Evolutionary conservation across 2,797 vertebrate genomes (phyloP), one percentile per base, ranked within the genome.

Genomic region (Leuciscus waleckii): DNA sequence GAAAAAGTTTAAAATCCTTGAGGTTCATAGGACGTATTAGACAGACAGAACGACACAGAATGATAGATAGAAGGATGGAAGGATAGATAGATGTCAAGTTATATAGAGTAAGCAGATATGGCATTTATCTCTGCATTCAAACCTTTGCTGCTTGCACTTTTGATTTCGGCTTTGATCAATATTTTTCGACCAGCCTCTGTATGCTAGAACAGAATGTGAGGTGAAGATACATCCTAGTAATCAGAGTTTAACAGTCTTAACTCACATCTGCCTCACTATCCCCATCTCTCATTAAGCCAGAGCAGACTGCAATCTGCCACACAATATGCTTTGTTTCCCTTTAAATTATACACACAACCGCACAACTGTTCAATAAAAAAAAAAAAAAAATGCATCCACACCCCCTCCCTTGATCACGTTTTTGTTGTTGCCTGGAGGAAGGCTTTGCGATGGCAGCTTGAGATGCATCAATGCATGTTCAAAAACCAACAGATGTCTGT

Each of bases 241-340:
- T 87, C 82, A 76, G 81, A 86, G 46, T 86, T 79, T 82, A 89
- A 85, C 86, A 82, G 61, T 61, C 81, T 87, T 82, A 89, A 81
- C 85, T 82, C 54, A 83, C 83, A 87, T 88, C 86, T 80, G 35
- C 84, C 75, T 78, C 58, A 79, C 79, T 88, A 90, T 91, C 91
- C 92, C 91, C 90, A 91, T 91, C 89, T 93, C 93, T 91, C 93
- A 94, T 95, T 93, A 95, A 92, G 92, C 88, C 77, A 89, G 90
- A 88, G 90, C 91, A 94, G 90, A 94, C 93, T 93, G 92, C 95
- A 95, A 94, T 95, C 94, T 95, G 95, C 89, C 89, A 41, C 89
- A 93, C 93, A 95, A 95, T 93, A 95, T 95, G 95, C 91, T 94
- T 92, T 88, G 88, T 92, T 93, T 91, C 93, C 93, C 92, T 94